Base-by-base conservation (phyloP, 2,113 vertebrate genomes). In the Blennius ocellaris region DNA sequence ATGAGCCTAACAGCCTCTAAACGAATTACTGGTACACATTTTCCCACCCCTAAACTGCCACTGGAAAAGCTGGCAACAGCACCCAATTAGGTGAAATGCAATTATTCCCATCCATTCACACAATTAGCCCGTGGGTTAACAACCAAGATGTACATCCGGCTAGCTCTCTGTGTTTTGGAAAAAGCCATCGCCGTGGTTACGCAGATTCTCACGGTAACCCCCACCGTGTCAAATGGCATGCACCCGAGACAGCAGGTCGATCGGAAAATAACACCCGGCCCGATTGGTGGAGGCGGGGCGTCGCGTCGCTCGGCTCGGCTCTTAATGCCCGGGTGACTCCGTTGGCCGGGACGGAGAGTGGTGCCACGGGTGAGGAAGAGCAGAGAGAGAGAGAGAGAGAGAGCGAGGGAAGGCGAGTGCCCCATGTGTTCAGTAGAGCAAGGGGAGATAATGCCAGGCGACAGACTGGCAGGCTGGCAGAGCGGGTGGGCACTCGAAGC, bases 71-170 rank as follows among this genome's bases (percentile, higher is more conserved):
- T 90, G 88, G 88, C 88, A 91, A 84, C 81, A 78, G 71, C 75
- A 73, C 53, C 82, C 79, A 92, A 89, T 92, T 89, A 89, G 80
- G 72, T 81, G 76, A 82, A 92, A 92, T 88, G 82, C 87, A 91
- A 91, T 91, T 91, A 90, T 91, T 90, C 85, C 59, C 79, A 90
- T 88, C 85, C 84, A 83, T 91, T 87, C 89, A 82, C 76, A 80
- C 86, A 83, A 91, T 92, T 88, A 91, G 87, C 87, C 82, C 5
- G 45, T 67, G 84, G 88, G 84, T 87, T 89, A 89, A 91, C 84
- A 89, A 69, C 82, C 57, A 74, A 78, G 80, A 72, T 43, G 38
- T 7, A 48, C 79, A 57, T 81, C 54, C 59, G 21, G 58, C 72
- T 83, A 79, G 79, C 79, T 71, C 44, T 47, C 14, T 0, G 43